Conservation (phyloP, 1,140 invertebrate species). For the Rhizoglyphus robini region DNA sequence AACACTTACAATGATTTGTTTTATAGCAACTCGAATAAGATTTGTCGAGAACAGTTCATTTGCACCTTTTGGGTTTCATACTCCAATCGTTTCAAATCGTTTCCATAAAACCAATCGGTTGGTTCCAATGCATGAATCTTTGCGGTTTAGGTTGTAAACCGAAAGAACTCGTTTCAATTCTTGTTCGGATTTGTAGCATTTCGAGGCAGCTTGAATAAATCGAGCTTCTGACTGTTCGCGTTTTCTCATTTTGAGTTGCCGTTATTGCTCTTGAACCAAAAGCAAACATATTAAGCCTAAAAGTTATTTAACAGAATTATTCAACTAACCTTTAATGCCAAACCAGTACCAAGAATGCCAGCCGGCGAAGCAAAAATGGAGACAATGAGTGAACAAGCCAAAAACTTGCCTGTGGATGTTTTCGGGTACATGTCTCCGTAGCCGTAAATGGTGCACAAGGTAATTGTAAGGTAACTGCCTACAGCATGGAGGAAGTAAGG, state of each 20-base stretch:
- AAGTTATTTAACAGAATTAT: background rate
- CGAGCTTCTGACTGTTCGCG: constrained; percentile 9
- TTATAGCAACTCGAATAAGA: too few relatives aligned
- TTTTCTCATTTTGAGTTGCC: constrained; percentile 12
- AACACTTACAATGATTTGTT: too few relatives aligned
- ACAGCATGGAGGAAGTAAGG: constrained; percentile 5
- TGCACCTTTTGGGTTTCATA: too few relatives aligned
- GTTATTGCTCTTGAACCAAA: constrained; percentile 18
- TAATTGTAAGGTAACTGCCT: constrained; percentile 16
- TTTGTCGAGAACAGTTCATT: too few relatives aligned
- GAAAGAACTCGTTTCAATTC: background rate
- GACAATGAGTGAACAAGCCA: constrained; percentile 16
- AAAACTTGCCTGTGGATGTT: constrained; percentile 17
- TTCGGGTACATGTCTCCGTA: constrained; percentile 15
- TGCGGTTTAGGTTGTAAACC: too few relatives aligned
- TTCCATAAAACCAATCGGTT: constrained; percentile 2
- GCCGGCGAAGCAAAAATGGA: constrained; percentile 19
- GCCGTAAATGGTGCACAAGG: constrained; percentile 13
- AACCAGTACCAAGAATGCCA: constrained; percentile 17
- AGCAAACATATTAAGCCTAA: background rate
- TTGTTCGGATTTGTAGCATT: constrained; percentile 3
- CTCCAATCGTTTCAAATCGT: background rate
- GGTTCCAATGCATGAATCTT: background rate
- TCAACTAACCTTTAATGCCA: constrained; percentile 20
- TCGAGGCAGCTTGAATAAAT: constrained; percentile 13